Evolutionary conservation across 1,140 invertebrate species (phyloP).

Genomic region (Proctacanthus coquilletti): DNA sequence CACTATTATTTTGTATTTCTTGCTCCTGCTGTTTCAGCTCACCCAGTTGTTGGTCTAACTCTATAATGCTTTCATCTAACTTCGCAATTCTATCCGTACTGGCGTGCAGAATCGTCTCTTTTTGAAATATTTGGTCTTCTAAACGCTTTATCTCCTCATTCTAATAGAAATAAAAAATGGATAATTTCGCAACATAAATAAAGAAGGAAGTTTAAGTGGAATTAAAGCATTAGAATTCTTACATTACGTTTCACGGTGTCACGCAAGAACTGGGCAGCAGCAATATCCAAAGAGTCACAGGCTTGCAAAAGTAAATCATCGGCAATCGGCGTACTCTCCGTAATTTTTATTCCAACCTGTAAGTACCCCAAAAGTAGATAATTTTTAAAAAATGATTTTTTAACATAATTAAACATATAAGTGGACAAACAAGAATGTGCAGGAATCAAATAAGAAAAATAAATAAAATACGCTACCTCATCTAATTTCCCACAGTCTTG

Average conservation of each 20-base stretch:
- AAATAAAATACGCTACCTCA: constrained; percentile 31
- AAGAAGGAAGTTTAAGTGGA: no score
- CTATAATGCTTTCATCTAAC: constrained; percentile 39
- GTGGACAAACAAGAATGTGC: neutral
- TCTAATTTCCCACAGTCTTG: constrained; percentile 32
- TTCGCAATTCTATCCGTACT: constrained; percentile 31
- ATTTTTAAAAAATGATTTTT: constrained; percentile 4
- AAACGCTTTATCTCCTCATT: constrained; percentile 25
- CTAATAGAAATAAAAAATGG: constrained; percentile 9
- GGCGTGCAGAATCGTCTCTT: constrained; percentile 22
- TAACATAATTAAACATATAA: neutral
- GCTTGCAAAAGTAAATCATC: constrained; percentile 24
- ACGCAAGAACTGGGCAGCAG: constrained; percentile 23
- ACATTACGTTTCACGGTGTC: constrained; percentile 27
- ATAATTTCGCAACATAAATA: no score
- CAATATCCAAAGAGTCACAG: constrained; percentile 20
- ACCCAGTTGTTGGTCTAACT: constrained; percentile 45
- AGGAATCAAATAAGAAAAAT: constrained; percentile 12
- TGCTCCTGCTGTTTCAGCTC: constrained; percentile 32
- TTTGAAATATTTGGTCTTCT: constrained; percentile 24
- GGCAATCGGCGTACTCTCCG: constrained; percentile 19
- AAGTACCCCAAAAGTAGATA: constrained; percentile 3
- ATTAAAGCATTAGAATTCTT: constrained; percentile 6
- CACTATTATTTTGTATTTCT: constrained; percentile 24
- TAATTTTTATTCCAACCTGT: constrained; percentile 25